phyloP scores from a whole-genome alignment of 2,113 vertebrate genomes.

The Callaeas wilsoni region DNA sequence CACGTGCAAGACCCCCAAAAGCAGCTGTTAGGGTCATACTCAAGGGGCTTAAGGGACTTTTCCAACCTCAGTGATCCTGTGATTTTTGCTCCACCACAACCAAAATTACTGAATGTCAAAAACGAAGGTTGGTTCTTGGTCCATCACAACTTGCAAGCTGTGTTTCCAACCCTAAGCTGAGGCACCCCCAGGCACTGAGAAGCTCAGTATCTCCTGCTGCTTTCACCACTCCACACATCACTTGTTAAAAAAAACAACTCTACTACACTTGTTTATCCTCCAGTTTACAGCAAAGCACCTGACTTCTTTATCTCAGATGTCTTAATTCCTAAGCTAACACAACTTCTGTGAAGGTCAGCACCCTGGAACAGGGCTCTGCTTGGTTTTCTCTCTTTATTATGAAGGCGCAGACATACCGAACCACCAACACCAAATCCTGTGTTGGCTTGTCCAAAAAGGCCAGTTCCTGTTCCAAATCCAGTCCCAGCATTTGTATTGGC shows the following conservation, averaged over 20 bases:
- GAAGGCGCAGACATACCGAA: constrained; percentile 73
- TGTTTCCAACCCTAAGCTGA: rapidly evolving
- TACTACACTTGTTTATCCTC: neutral
- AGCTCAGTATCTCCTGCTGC: neutral
- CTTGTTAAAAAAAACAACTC: neutral
- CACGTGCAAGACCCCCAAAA: neutral
- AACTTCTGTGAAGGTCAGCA: neutral
- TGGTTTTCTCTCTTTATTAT: neutral
- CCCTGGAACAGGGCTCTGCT: neutral
- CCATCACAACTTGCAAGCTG: rapidly evolving
- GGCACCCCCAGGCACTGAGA: too few relatives aligned
- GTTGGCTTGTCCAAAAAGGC: constrained; percentile 86
- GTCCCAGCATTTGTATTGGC: constrained; percentile 85
- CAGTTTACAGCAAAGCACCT: neutral
- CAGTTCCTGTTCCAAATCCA: constrained; percentile 80
- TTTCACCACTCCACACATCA: neutral
- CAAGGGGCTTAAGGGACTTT: neutral
- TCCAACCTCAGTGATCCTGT: neutral
- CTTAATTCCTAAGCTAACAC: neutral
- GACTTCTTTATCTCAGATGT: neutral
- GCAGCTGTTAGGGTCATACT: neutral
- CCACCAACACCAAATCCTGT: constrained; percentile 86
- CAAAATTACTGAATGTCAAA: neutral
- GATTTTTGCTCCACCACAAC: neutral
- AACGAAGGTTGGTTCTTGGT: neutral